Percentiles rank a stretch among this genome's conserved stretches.
Evolutionary conservation across 2,888 invertebrate genomes (phyloP).

Genomic region (Pasiphila rectangulata): DNA sequence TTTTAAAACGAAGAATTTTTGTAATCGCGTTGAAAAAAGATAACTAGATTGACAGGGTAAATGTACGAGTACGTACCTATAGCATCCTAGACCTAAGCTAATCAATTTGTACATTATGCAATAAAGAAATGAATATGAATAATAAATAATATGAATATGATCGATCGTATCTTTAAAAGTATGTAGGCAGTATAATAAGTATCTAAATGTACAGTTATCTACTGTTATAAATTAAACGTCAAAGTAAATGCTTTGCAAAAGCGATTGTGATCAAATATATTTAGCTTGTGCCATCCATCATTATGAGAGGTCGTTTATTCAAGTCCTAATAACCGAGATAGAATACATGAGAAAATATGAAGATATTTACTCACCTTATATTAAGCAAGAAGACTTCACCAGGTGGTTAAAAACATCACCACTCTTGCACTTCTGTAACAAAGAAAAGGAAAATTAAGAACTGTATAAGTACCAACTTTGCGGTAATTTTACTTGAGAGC

Average conservation of each 20-base stretch:
- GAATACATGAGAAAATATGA: not conserved
- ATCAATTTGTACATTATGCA: too few relatives aligned
- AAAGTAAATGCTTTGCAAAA: slow-evolving; percentile 33
- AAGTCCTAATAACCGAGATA: slow-evolving; percentile 1
- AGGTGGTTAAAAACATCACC: slow-evolving; percentile 59
- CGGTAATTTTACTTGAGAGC: too few relatives aligned
- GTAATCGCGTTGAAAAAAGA: too few relatives aligned
- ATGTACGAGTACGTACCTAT: too few relatives aligned
- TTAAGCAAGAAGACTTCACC: slow-evolving; percentile 47
- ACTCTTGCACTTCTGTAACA: slow-evolving; percentile 74
- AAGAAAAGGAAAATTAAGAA: slow-evolving; percentile 37
- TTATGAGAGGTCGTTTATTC: slow-evolving; percentile 28
- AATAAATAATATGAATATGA: too few relatives aligned
- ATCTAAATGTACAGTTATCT: not conserved
- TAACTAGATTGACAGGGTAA: too few relatives aligned
- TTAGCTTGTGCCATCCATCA: slow-evolving; percentile 31
- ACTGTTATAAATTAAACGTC: slow-evolving; percentile 10
- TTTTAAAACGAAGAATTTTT: too few relatives aligned
- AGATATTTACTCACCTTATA: slow-evolving; percentile 50
- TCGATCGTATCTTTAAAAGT: too few relatives aligned
- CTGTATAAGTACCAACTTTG: too few relatives aligned
- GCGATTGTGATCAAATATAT: slow-evolving; percentile 41
- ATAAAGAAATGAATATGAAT: too few relatives aligned
- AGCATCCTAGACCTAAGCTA: too few relatives aligned
- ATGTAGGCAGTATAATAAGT: too few relatives aligned